A percentile compares a stretch with the other conserved stretches of the same genome.
phyloP scores from a whole-genome alignment of 1,140 invertebrate species.

The Ruditapes philippinarum region DNA sequence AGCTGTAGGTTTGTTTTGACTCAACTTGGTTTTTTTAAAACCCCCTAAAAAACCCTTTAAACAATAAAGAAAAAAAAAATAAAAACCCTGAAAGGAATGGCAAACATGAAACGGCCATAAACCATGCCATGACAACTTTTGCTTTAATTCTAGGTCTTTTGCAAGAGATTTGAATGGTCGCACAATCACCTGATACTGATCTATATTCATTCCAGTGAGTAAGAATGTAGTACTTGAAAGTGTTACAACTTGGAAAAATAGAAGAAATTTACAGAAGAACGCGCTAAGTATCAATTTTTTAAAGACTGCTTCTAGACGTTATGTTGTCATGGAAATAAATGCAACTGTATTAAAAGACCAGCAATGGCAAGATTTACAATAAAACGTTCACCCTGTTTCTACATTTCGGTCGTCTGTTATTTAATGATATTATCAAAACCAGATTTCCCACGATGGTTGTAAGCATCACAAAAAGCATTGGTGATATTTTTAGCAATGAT shows the following conservation, averaged over 20 bases:
- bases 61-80: constrained; percentile 85
- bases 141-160: constrained; percentile 77
- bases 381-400: constrained; percentile 85
- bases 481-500: constrained; percentile 82
- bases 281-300: constrained; percentile 87
- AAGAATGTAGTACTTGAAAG: constrained; percentile 87
- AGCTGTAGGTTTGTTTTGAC: constrained; percentile 75
- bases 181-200: constrained; percentile 86
- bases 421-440: constrained; percentile 78
- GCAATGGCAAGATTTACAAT: constrained; percentile 87
- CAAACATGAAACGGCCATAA: constrained; percentile 86
- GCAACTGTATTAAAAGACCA: constrained; percentile 87
- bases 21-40: no score
- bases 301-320: constrained; percentile 86
- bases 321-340: constrained; percentile 87
- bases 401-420: constrained; percentile 77
- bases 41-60: no score
- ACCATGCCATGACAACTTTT: constrained; percentile 86
- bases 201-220: constrained; percentile 87
- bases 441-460: constrained; percentile 82
- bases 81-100: constrained; percentile 87
- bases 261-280: constrained; percentile 86
- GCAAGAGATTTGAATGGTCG: constrained; percentile 82
- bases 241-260: constrained; percentile 87
- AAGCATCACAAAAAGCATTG: constrained; percentile 85